phyloP scores from a whole-genome alignment of 2,113 vertebrate species.

The Cephalopterus ornatus region DNA sequence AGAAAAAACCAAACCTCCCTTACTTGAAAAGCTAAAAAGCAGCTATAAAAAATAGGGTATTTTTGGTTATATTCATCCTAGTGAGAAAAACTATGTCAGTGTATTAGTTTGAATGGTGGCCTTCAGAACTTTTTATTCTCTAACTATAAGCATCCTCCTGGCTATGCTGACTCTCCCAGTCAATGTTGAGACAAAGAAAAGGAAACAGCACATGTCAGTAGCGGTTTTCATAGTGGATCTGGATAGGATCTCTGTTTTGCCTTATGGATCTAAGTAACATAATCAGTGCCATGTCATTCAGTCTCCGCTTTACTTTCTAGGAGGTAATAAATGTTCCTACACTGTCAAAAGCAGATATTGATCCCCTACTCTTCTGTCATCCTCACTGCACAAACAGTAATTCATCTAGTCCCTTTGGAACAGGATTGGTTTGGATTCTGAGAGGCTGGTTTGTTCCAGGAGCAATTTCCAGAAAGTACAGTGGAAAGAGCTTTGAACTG shows the following conservation, averaged over 20 bases:
- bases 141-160: neutral
- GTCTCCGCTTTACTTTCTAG: neutral
- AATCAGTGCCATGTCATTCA: neutral
- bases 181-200: neutral
- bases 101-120: neutral
- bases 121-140: neutral
- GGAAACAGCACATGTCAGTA: neutral
- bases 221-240: neutral
- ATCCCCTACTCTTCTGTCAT: neutral
- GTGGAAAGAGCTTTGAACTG: neutral
- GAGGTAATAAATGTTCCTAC: neutral
- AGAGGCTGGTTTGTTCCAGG: neutral
- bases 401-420: neutral
- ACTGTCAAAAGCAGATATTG: neutral
- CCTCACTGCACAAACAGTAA: neutral
- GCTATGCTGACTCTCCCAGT: neutral
- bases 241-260: neutral
- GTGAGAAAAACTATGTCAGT: neutral
- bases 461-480: neutral
- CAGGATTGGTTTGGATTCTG: neutral
- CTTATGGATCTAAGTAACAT: neutral
- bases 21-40: neutral
- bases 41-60: neutral
- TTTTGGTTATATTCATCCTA: neutral
- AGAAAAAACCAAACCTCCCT: neutral